A percentile compares a stretch with the other conserved stretches of the same genome.
Conservation (phyloP, 2,113 vertebrate genomes). For the Protobothrops flavoviridis region DNA sequence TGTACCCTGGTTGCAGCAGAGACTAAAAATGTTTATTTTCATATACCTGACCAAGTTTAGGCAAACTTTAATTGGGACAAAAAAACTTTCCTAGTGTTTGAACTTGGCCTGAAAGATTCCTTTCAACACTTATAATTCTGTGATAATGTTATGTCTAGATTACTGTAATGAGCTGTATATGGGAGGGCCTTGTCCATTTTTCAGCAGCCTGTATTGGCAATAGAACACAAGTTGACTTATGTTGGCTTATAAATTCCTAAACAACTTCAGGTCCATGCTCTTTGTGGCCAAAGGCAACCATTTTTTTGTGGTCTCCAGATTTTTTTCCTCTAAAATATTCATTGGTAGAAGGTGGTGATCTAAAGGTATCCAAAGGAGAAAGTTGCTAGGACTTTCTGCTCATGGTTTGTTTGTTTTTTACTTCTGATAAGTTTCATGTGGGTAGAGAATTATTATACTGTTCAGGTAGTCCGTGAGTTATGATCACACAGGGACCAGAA, state of each 20-base stretch:
- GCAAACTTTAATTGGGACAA: neutral
- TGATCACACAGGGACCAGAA: neutral
- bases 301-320: neutral
- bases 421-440: neutral
- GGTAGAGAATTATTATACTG: neutral
- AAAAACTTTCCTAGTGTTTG: neutral
- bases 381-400: neutral
- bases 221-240: neutral
- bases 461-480: neutral
- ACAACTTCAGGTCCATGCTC: neutral
- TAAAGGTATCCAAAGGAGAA: neutral
- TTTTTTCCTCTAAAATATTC: neutral
- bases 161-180: neutral
- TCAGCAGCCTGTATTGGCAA: neutral
- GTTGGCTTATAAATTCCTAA: neutral
- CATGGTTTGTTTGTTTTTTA: neutral
- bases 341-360: neutral
- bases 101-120: neutral
- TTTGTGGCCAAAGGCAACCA: neutral
- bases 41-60: neutral
- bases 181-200: neutral
- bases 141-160: neutral
- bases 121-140: neutral
- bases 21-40: neutral
- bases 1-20: neutral